Evolutionary conservation across 2,888 invertebrate genomes (phyloP), one percentile per base, ranked within the genome.

Genomic region (Drosophila buzzatii): DNA sequence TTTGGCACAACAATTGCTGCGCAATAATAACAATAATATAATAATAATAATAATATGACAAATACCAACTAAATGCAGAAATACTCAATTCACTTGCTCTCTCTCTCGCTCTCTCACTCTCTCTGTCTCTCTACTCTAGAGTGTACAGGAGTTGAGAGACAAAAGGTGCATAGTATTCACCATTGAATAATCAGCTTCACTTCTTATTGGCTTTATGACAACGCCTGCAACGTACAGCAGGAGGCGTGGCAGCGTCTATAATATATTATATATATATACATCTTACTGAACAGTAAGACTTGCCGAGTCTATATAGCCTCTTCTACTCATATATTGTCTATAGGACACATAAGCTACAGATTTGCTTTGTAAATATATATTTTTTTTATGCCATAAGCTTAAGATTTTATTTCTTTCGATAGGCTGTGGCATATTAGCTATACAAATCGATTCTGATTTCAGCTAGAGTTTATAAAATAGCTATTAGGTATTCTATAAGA

Each of bases 1-100:
- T 70, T 79, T 79, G 79, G 75, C 79, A 62, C 69, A 45, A 45
- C 51, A 45, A 59, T 74, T 75, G 76, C 75, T 74, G 79, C 76
- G 76, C 76, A 77, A 79, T 78, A 73, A 69, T 66, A 70, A 61
- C 33, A 59, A 66, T 52, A 67, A 66, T 31, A 66, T 18, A 66
- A 51, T 12, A 41, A 52, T 23, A 57, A 47, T 47, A 44, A 31
- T 42, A 56, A 51, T 51, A 33, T 60, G 45, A 9, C 44, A 58
- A 55, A 57, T 37, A 31, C 39, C 39, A 53, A 55, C 37, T 44
- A 39, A 49, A 57, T 31, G 42, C 41, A 31, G 57, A n/a, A 49
- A 27, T n/a, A 27, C 2, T 1, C 16, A 9, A 10, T 18, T 33
- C 5, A 0, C 27, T 8, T 16, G 4, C 47, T 0, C 16, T 10